A percentile compares a stretch with the other conserved stretches of the same genome.
phyloP scores from a whole-genome alignment of 2,888 invertebrate species.

The Ormyrus thymus region DNA sequence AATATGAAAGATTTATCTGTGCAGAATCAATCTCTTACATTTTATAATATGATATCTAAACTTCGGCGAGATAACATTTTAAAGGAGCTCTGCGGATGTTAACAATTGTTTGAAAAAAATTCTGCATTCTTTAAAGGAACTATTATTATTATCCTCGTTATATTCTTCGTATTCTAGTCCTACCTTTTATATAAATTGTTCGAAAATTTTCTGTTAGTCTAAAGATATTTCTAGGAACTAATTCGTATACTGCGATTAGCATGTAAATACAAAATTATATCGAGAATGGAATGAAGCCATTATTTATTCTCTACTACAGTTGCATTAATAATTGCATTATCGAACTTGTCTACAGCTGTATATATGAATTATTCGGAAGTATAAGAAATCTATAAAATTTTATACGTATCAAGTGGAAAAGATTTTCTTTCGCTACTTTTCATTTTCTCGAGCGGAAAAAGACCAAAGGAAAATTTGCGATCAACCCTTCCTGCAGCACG shows the following conservation, averaged over 20 bases:
- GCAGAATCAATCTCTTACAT: background rate
- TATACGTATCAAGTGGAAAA: background rate
- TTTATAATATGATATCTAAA: too few relatives aligned
- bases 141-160: constrained; percentile 29
- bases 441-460: background rate
- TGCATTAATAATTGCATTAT: background rate
- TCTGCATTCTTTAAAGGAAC: constrained; percentile 27
- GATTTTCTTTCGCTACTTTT: background rate
- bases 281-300: background rate
- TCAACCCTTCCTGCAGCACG: background rate
- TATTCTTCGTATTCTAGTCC: background rate
- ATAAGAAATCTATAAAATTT: background rate
- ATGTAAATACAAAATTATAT: background rate
- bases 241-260: background rate
- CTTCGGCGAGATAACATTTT: constrained; percentile 12
- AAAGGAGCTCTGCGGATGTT: background rate
- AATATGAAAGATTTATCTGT: constrained; percentile 15
- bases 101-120: background rate
- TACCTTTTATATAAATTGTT: constrained; percentile 1
- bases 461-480: background rate
- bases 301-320: background rate
- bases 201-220: constrained; percentile 5
- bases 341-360: too few relatives aligned
- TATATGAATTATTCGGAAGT: background rate
- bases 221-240: background rate